Base-by-base conservation (phyloP, 2,113 vertebrate genomes). In the Fregetta grallaria region DNA sequence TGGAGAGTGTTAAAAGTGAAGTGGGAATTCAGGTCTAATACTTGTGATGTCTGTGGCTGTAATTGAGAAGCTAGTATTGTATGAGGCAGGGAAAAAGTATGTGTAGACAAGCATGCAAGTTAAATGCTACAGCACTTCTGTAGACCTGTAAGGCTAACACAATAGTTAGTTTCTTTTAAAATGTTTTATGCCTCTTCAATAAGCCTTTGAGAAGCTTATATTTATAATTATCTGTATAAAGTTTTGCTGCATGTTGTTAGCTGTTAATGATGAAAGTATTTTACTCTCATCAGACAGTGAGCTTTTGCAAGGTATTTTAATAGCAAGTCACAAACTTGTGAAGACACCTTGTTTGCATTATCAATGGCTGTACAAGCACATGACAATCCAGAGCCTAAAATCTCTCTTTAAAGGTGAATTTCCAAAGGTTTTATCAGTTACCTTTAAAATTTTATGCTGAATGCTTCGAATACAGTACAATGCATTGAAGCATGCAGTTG, bases 11-110 rank as follows among this genome's bases (percentile, higher is more conserved):
- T 92, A 74, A 82, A 65, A 92, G 72, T 76, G 61, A 82, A 78
- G 42, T 68, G 77, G 76, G 76, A 96, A 89, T 96, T 91, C 66
- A 65, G 47, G 56, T 77, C 53, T 81, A 92, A 71, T 84, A 25
- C 20, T 85, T 88, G 42, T 81, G 52, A 79, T 75, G 95, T 89
- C 89, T 96, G 81, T 90, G 87, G 56, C 58, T 96, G 71, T 95
- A 85, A 89, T 21, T 87, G 76, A 91, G 80, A 94, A 91, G 83
- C 58, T 65, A 30, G 62, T 66, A 30, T 53, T 74, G 32, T 72
- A 9, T 38, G 34, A 25, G 52, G n/a, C 44, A 20, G 29, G 34
- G 1, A 34, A 12, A 10, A 74, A 45, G 21, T 67, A 4, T 62
- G 71, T 79, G 40, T 75, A 26, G 38, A 62, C 34, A 50, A 80